Evolutionary conservation across 2,113 vertebrate species (phyloP).

Genomic region (Tauraco erythrolophus): DNA sequence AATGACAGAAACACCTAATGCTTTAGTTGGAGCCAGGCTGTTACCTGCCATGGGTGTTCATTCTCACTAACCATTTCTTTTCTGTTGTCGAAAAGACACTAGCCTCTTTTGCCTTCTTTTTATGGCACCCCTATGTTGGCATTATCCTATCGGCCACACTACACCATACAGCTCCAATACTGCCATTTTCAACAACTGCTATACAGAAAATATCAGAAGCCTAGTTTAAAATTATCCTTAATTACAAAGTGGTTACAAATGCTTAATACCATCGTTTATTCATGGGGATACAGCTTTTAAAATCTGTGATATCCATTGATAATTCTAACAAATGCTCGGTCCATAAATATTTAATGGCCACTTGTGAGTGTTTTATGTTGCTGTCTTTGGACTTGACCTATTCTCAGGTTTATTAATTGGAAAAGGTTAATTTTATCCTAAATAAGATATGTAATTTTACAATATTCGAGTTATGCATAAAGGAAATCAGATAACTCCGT

Average conservation of each 20-base stretch:
- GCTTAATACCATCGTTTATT: conserved; percentile 22
- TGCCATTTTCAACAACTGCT: background rate
- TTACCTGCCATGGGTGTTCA: background rate
- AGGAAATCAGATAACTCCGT: conserved; percentile 2
- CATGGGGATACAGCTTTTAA: conserved; percentile 8
- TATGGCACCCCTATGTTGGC: background rate
- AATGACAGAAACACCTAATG: background rate
- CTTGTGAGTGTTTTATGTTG: conserved; percentile 50
- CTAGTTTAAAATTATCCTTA: conserved; percentile 6
- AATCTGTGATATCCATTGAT: conserved; percentile 33
- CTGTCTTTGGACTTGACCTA: conserved; percentile 54
- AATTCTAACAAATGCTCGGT: conserved; percentile 25
- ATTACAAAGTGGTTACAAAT: conserved; percentile 31
- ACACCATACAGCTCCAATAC: background rate
- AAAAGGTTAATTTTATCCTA: conserved; percentile 51
- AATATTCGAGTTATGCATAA: background rate
- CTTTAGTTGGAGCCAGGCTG: background rate
- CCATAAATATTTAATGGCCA: conserved; percentile 68
- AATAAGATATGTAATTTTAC: conserved; percentile 23
- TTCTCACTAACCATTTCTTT: background rate
- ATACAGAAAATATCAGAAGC: background rate
- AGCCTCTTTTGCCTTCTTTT: background rate
- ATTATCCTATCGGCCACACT: background rate
- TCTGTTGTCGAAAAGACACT: background rate
- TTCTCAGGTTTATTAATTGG: conserved; percentile 52